Base-by-base conservation (phyloP, 2,888 invertebrate genomes). In the Phania funesta region DNA sequence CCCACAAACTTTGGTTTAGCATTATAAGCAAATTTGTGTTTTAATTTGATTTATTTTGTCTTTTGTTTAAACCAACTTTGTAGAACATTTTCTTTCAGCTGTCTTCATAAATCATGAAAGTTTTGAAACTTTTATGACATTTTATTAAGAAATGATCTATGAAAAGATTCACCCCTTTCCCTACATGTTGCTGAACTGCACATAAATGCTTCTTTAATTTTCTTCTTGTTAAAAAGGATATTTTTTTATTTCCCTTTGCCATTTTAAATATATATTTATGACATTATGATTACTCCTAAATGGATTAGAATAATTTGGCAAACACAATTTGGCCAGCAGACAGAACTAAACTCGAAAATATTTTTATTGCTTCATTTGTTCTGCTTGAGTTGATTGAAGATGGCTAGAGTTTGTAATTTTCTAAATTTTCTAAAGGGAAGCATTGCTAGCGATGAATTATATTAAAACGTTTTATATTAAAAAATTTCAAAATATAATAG, bases 281-380 rank as follows among this genome's bases (percentile, higher is more conserved):
- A 18, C 35, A 48, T 46, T 58, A 29, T 35, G 35, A 32, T 70
- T 70, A 44, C 44, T 68, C 44, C 54, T 46, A 68, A 32, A 44
- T 44, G 29, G 56, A 56, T 68, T 56, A 56, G 16, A 18, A 32
- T 44, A 68, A 56, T 44, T 68, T 26, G 22, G 20, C 32, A 68
- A 68, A 68, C 54, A 68, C 54, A 32, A 44, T 54, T 50, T 54
- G 26, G 32, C 44, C 44, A 68, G 16, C 8, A 54, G n/a, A 54
- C 24, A 67, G 7, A 52, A 54, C 44, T 54, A 3, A n/a, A n/a
- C 26, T 44, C 26, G 29, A 26, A 52, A 38, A 48, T 11, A 38
- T n/a, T 18, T 41, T 56, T 56, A 32, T 32, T 18, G 26, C 18
- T 24, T 67, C 24, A 26, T 67, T 24, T 50, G n/a, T 52, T 3